A percentile compares a stretch with the other conserved stretches of the same genome.
Conservation (phyloP, 1,140 invertebrate species). For the Drosophila parvula region DNA sequence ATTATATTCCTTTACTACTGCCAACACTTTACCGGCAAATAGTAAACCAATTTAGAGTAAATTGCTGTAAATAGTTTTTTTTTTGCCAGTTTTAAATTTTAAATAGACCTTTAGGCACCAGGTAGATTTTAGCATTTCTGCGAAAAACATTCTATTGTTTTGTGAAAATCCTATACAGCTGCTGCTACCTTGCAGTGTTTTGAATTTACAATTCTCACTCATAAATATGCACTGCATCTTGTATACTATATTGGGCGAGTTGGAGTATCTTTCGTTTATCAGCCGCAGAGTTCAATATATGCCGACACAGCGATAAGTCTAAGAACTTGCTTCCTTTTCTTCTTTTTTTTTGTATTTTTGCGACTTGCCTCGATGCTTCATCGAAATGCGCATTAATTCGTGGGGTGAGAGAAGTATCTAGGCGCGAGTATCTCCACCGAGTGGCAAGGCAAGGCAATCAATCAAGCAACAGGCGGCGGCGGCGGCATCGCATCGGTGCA, state of each 20-base stretch:
- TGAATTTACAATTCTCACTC: conserved; percentile 44
- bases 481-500: conserved; percentile 48
- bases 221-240: conserved; percentile 54
- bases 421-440: conserved; percentile 23
- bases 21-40: background rate
- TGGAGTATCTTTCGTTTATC: conserved; percentile 40
- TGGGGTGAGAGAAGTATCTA: conserved; percentile 17
- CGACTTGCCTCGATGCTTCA: conserved; percentile 43
- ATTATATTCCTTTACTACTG: background rate
- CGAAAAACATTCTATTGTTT: conserved; percentile 8
- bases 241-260: conserved; percentile 13
- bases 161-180: conserved; percentile 29
- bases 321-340: conserved; percentile 43
- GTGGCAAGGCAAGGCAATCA: conserved; percentile 44
- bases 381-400: conserved; percentile 71
- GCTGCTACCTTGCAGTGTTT: conserved; percentile 44
- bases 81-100: conserved; percentile 1
- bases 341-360: conserved; percentile 3
- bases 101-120: background rate
- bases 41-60: background rate
- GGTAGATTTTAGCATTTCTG: conserved; percentile 1
- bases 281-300: conserved; percentile 71
- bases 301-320: conserved; percentile 61
- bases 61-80: conserved; percentile 8
- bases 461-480: conserved; percentile 48